Evolutionary conservation across 2,888 invertebrate genomes (phyloP).

Genomic region (Epirrita christyi): DNA sequence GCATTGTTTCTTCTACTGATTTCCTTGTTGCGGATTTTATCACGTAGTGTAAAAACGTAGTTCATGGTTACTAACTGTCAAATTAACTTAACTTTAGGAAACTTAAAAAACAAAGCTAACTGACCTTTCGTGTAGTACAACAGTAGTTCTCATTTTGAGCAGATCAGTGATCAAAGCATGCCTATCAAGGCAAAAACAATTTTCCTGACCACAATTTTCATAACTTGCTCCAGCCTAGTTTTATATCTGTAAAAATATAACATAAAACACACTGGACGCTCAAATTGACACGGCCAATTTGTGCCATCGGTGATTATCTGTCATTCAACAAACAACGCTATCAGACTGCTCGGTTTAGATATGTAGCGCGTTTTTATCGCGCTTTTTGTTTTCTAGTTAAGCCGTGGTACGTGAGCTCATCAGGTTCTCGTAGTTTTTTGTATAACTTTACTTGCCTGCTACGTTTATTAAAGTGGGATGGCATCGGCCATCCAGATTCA

Average conservation of each 20-base stretch:
- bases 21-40: too few relatives aligned
- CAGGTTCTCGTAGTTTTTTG: constrained; percentile 6
- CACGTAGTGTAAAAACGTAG: too few relatives aligned
- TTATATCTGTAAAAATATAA: neutral
- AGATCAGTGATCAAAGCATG: too few relatives aligned
- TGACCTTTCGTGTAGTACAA: too few relatives aligned
- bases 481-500: too few relatives aligned
- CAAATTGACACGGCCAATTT: neutral
- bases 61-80: too few relatives aligned
- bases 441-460: neutral
- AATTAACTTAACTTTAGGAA: too few relatives aligned
- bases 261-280: neutral
- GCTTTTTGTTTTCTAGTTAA: constrained; percentile 15
- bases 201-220: neutral
- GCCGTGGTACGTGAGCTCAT: constrained; percentile 4
- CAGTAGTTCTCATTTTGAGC: too few relatives aligned
- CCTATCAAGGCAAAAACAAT: neutral
- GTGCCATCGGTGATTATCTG: constrained; percentile 3
- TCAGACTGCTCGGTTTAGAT: constrained; percentile 2
- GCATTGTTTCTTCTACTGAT: too few relatives aligned
- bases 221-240: neutral
- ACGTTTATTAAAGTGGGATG: neutral
- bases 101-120: too few relatives aligned
- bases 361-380: constrained; percentile 5
- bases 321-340: constrained; percentile 10